These are phyloP conservation scores for Melanargia galathea DNA, from an alignment of 2,888 invertebrate genomes.

Conservation along the genomic window DNA sequence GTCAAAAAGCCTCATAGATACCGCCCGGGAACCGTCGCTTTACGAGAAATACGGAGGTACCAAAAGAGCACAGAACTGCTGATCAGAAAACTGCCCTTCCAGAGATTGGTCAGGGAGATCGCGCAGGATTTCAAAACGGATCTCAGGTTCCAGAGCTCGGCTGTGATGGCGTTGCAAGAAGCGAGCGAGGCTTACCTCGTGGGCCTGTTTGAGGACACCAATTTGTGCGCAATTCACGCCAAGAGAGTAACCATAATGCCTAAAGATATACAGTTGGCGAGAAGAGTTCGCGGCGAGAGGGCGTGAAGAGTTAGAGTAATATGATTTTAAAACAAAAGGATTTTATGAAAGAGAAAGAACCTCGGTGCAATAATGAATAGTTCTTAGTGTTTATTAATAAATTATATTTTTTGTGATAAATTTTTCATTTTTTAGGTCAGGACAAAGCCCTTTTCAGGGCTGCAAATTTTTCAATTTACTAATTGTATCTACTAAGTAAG, in stretches of 20 bases:
- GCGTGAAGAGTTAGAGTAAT: constrained; percentile 46
- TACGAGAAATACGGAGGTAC: constrained; percentile 15
- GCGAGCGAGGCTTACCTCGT: constrained; percentile 84
- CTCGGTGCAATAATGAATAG: no score
- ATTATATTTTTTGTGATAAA: background rate
- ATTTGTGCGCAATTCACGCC: constrained; percentile 88
- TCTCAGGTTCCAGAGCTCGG: constrained; percentile 86
- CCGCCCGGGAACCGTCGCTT: constrained; percentile 1
- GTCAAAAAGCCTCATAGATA: constrained; percentile 80
- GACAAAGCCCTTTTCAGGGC: constrained; percentile 79
- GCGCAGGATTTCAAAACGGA: constrained; percentile 89
- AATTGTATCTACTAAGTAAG: background rate
- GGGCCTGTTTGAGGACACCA: constrained; percentile 89
- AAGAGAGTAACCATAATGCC: constrained; percentile 73
- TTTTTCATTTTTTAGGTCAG: constrained; percentile 8
- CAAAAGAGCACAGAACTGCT: constrained; percentile 20
- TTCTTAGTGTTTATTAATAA: constrained; percentile 1
- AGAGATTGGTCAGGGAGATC: constrained; percentile 89
- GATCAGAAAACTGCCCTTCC: constrained; percentile 84
- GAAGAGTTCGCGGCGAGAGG: constrained; percentile 66
- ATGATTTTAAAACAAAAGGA: background rate
- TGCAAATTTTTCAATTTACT: constrained; percentile 49
- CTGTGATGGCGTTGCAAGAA: constrained; percentile 86
- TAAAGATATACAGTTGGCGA: constrained; percentile 54
- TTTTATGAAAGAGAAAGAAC: no score